phyloP scores from a whole-genome alignment of 2,888 invertebrate genomes.

The Acleris literana region DNA sequence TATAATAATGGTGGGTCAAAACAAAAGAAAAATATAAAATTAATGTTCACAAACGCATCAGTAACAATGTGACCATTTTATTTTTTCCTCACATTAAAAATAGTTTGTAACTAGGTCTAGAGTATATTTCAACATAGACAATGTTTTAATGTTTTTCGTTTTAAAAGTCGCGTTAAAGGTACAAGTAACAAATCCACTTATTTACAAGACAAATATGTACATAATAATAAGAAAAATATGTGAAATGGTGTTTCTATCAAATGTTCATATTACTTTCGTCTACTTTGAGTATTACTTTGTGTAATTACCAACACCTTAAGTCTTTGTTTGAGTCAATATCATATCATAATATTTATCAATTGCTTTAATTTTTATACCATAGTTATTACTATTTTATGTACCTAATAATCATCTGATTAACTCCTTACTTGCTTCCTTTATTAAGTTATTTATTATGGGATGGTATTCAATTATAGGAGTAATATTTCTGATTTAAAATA shows the following conservation, averaged over 20 bases:
- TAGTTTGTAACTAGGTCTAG: background rate
- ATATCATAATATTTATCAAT: background rate
- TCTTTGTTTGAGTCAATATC: background rate
- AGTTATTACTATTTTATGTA: too few relatives aligned
- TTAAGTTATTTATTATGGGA: too few relatives aligned
- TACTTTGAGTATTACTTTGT: constrained; percentile 22
- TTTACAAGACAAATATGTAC: constrained; percentile 27
- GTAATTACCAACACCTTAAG: constrained; percentile 1
- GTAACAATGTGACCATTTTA: background rate
- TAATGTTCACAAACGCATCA: background rate
- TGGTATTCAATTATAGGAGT: too few relatives aligned
- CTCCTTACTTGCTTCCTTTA: too few relatives aligned
- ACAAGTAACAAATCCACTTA: constrained; percentile 8
- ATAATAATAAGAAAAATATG: constrained; percentile 3
- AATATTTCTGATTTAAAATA: too few relatives aligned
- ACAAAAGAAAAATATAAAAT: background rate
- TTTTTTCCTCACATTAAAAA: background rate
- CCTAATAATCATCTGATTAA: too few relatives aligned
- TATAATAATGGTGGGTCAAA: constrained; percentile 29
- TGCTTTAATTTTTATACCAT: too few relatives aligned
- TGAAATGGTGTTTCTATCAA: background rate
- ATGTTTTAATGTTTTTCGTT: background rate
- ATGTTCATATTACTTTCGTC: background rate
- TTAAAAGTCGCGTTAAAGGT: background rate
- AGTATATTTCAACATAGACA: background rate